Evolutionary conservation across 1,140 invertebrate species (phyloP).

Genomic region (Orchesella cincta): DNA sequence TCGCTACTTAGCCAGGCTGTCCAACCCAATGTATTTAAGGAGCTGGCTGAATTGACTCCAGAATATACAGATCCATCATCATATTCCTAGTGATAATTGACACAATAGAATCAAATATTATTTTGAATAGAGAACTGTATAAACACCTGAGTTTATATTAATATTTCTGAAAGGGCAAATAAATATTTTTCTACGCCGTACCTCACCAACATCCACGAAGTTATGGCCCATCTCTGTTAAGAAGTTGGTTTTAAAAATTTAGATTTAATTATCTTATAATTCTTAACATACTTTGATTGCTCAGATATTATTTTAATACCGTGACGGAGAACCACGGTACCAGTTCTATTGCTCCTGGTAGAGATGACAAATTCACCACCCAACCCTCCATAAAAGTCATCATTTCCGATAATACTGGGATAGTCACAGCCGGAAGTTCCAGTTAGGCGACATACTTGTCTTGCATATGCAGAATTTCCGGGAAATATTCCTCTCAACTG

Average conservation of each 20-base stretch:
- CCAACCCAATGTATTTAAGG: slow-evolving; percentile 12
- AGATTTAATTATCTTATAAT: background rate
- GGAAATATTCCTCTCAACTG: slow-evolving; percentile 43
- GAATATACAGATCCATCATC: slow-evolving; percentile 26
- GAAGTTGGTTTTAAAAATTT: background rate
- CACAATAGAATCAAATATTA: too few species aligned
- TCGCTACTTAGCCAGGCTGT: slow-evolving; percentile 12
- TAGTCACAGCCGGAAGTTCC: slow-evolving; percentile 44
- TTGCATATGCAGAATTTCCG: slow-evolving; percentile 37
- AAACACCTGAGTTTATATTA: too few species aligned
- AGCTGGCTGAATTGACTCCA: slow-evolving; percentile 32
- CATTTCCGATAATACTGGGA: slow-evolving; percentile 42
- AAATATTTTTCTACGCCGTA: background rate
- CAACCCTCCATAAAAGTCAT: slow-evolving; percentile 45
- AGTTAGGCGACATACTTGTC: slow-evolving; percentile 35
- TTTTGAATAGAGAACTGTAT: too few species aligned
- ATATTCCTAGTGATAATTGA: slow-evolving; percentile 37
- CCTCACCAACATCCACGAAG: slow-evolving; percentile 42
- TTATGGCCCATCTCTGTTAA: slow-evolving; percentile 47
- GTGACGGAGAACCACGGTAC: slow-evolving; percentile 44
- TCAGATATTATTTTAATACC: too few species aligned
- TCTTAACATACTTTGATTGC: background rate
- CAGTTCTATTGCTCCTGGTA: slow-evolving; percentile 40
- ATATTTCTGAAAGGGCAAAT: too few species aligned
- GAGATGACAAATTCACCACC: slow-evolving; percentile 50